Base-by-base conservation (phyloP, 1,140 invertebrate genomes). In the Apis dorsata region DNA sequence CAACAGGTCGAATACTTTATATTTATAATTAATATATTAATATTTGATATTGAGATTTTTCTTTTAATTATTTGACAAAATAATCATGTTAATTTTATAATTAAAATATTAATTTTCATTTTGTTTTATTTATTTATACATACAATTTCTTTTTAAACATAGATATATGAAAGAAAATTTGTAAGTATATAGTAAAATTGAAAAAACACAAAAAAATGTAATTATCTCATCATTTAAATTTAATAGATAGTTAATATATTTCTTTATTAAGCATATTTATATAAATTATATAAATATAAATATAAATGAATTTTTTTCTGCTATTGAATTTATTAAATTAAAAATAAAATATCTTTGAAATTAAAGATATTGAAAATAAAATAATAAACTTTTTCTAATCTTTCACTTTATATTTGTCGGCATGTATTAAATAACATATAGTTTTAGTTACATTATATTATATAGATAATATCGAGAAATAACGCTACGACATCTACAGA, bases 401-500 rank as follows among this genome's bases (percentile, higher is more conserved):
- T 74, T 65, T 65, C 59, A 73, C 49, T 65, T 80, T 7, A 51
- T 60, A 28, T 65, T 21, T 55, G 28, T 74, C 28, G 70, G 70
- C 60, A 63, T 72, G 17, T 21, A 65, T 80, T 49, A 73, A 57
- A 80, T 11, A 65, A 17, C 28, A 65, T 65, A 21, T 73, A 80
- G 59, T 44, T 65, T 70, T 49, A 21, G 15, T 78, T 19, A 69
- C 59, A 69, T 78, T 78, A 17, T n/a, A 53, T 69, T 68, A 66
- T 8, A 60, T 66, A 55, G 62, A 51, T 66, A 66, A 21, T 62
- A 55, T 34, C 15, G 44, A 15, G 63, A 44, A 7, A 57, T 57
- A 28, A 28, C 10, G 53, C 13, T 17, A 24, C 79, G 79, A 65
- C 71, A 81, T 81, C 79, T 81, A 55, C 34, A 9, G 34, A 55